Conservation (phyloP, 2,797 vertebrate genomes). For the Phaenicophaeus curvirostris region DNA sequence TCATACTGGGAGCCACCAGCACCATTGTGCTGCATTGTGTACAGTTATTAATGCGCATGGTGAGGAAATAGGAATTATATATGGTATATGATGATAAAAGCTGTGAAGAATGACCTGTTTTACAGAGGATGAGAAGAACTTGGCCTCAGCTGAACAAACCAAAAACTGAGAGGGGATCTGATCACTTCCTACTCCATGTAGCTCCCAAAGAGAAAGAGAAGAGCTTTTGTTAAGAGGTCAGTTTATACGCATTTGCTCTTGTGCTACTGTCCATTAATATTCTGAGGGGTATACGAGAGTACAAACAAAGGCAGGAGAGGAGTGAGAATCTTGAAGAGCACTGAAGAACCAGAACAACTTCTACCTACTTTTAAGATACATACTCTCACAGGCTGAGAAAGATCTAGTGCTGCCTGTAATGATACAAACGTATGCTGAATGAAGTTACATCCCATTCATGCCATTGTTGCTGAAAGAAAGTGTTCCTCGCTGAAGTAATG, state of each 20-base stretch:
- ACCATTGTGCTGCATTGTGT: background rate
- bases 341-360: background rate
- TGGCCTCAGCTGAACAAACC: background rate
- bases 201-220: background rate
- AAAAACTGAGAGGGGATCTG: background rate
- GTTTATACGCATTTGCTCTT: background rate
- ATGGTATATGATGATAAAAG: background rate
- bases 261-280: background rate
- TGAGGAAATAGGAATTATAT: background rate
- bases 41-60: background rate
- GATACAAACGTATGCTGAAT: background rate
- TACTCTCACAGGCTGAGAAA: background rate
- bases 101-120: background rate
- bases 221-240: background rate
- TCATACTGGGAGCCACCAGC: background rate
- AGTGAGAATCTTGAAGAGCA: background rate
- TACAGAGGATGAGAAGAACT: background rate
- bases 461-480: background rate
- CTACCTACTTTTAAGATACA: background rate
- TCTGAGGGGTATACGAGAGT: background rate
- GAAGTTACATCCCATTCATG: background rate
- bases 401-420: background rate
- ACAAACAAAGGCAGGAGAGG: background rate
- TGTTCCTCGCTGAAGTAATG: background rate
- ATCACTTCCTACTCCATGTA: background rate